phyloP scores from a whole-genome alignment of 2,113 vertebrate species.

The Cyrtonyx montezumae region DNA sequence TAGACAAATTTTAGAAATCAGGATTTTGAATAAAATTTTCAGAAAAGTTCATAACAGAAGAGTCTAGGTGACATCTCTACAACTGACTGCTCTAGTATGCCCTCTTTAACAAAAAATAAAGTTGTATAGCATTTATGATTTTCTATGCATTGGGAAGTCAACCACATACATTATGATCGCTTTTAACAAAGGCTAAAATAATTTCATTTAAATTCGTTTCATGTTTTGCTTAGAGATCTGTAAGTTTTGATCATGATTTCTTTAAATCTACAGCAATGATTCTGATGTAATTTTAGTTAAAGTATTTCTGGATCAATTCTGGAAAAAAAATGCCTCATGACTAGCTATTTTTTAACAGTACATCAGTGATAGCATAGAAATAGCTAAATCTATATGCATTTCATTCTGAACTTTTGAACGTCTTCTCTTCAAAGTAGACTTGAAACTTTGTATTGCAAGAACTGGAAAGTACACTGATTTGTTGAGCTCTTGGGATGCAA shows the following conservation, averaged over 20 bases:
- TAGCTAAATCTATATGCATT: neutral
- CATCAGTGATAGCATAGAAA: fast-evolving
- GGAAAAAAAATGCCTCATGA: fast-evolving
- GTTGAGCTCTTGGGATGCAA: neutral
- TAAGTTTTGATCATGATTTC: neutral
- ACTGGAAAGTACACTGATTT: neutral
- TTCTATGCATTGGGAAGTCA: neutral
- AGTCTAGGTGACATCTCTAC: neutral
- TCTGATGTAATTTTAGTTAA: neutral
- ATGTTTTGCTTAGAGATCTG: neutral
- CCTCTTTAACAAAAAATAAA: neutral
- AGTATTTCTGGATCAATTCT: neutral
- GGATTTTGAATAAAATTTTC: neutral
- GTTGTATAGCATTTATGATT: neutral
- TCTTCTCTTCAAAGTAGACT: neutral
- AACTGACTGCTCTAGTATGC: neutral
- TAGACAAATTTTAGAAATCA: neutral
- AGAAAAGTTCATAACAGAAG: neutral
- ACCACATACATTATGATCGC: neutral
- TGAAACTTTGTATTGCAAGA: neutral
- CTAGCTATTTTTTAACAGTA: neutral
- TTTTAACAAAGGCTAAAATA: neutral
- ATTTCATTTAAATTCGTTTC: neutral
- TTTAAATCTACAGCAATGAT: neutral
- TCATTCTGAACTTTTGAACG: neutral